phyloP scores from a whole-genome alignment of 2,888 invertebrate species.

The Latheticus oryzae region DNA sequence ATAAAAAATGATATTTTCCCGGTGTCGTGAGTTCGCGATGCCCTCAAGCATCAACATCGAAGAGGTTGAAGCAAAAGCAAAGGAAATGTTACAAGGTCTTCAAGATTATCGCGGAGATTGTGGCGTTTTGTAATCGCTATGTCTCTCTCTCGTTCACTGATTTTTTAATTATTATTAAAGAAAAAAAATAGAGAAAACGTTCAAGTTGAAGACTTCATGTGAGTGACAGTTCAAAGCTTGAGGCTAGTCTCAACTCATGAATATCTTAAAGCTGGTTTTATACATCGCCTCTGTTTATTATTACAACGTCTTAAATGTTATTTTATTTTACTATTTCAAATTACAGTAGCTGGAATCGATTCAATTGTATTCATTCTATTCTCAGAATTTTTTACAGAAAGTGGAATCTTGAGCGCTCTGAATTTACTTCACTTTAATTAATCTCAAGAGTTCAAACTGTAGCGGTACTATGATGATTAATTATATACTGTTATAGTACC shows the following conservation, averaged over 20 bases:
- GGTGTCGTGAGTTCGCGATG: conserved; percentile 51
- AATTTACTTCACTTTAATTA: no score
- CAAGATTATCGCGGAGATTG: conserved; percentile 66
- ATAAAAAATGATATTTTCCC: no score
- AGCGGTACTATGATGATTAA: no score
- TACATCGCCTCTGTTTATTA: conserved; percentile 19
- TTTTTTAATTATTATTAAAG: conserved; percentile 61
- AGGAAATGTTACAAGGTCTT: conserved; percentile 67
- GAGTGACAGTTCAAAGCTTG: conserved; percentile 63
- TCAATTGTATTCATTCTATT: no score
- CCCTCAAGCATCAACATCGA: conserved; percentile 62
- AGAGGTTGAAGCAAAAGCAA: conserved; percentile 63
- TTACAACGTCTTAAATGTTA: neutral
- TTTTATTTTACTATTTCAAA: no score
- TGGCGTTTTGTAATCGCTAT: conserved; percentile 58
- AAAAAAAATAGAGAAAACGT: conserved; percentile 61
- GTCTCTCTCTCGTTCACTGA: conserved; percentile 47
- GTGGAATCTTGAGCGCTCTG: no score
- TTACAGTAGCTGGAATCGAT: conserved; percentile 13
- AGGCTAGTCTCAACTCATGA: conserved; percentile 53
- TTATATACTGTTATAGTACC: no score
- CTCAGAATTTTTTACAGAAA: no score
- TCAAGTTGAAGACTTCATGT: conserved; percentile 65
- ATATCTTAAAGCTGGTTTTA: conserved; percentile 45
- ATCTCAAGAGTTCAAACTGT: no score